Base-by-base conservation (phyloP, 2,888 invertebrate genomes). In the Acronicta alni region DNA sequence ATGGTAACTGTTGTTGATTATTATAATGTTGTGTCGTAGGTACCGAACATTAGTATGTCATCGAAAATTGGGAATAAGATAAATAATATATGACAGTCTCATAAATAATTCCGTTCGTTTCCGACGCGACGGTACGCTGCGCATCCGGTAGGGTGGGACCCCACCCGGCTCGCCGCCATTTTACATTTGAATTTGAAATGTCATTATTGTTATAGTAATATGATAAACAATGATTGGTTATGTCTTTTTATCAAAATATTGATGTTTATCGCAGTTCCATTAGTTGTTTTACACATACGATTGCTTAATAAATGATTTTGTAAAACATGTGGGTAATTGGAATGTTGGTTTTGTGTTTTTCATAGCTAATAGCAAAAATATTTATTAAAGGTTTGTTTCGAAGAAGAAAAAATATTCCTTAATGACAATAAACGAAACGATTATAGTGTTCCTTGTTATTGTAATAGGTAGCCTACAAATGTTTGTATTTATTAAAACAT, bases 61-160 rank as follows among this genome's bases (percentile, higher is more conserved):
- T 85, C 85, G 80, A 79, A 84, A 85, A 81, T 84, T 84, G 77
- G 80, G 75, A 82, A 84, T 85, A 78, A 84, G 85, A 89, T 89
- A 89, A 90, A 89, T 88, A 87, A 85, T 86, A 82, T 84, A 83
- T 84, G 83, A 79, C 79, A 81, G 75, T 78, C 70, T 79, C 80
- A 86, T 89, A 89, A 90, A 88, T 89, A 80, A 88, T 85, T 84
- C 80, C 75, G 69, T 81, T 78, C 80, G 85, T 85, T 91, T 93
- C 93, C 91, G 91, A 86, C 86, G 84, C 91, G 91, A 86, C 86
- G 84, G 79, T 83, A 76, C 80, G 83, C 72, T 75, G 77, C 69
- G 80, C 80, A 83, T 89, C 89, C 89, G 89, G 88, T 81, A 81
- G 89, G 92, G 91, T 83, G 88, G 67, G 87, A 88, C 92, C 91